phyloP scores from a whole-genome alignment of 2,113 vertebrate species.

The Danionella cerebrum region DNA sequence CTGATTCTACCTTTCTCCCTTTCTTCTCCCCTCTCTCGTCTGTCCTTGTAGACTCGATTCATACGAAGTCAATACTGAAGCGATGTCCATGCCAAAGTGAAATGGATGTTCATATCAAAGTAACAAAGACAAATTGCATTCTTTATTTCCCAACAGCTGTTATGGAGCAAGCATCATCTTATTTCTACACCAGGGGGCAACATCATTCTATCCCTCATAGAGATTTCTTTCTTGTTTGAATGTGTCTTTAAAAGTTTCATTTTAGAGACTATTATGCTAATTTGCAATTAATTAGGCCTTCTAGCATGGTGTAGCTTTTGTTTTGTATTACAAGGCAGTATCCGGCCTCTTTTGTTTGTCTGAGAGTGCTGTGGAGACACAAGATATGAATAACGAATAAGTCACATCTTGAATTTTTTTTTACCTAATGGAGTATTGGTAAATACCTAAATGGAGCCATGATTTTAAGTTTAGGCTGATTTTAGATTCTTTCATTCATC shows the following conservation, averaged over 20 bases:
- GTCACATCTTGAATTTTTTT: conserved; percentile 25
- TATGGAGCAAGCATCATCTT: not conserved
- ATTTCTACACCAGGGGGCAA: conserved; percentile 58
- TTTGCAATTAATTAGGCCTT: conserved; percentile 44
- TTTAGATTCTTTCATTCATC: no score
- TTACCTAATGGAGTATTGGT: not conserved
- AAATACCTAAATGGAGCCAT: no score
- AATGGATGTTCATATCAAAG: conserved; percentile 14
- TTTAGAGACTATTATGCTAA: conserved; percentile 35
- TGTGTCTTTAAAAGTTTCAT: conserved; percentile 30
- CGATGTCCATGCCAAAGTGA: not conserved
- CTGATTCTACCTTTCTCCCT: not conserved
- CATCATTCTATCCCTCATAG: conserved; percentile 38
- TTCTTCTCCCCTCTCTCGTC: conserved; percentile 1
- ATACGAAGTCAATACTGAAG: not conserved
- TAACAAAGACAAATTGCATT: conserved; percentile 4
- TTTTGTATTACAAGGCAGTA: not conserved
- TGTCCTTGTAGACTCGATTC: not conserved
- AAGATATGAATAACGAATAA: conserved; percentile 32
- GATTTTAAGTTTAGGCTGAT: no score
- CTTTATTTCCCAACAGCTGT: not conserved
- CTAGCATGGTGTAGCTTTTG: conserved; percentile 17
- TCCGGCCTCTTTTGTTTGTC: not conserved
- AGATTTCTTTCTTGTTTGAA: not conserved
- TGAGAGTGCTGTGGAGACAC: not conserved